These are phyloP conservation scores for Antennarius maculatus DNA, from an alignment of 2,797 vertebrate species.

Conservation along the genomic window DNA sequence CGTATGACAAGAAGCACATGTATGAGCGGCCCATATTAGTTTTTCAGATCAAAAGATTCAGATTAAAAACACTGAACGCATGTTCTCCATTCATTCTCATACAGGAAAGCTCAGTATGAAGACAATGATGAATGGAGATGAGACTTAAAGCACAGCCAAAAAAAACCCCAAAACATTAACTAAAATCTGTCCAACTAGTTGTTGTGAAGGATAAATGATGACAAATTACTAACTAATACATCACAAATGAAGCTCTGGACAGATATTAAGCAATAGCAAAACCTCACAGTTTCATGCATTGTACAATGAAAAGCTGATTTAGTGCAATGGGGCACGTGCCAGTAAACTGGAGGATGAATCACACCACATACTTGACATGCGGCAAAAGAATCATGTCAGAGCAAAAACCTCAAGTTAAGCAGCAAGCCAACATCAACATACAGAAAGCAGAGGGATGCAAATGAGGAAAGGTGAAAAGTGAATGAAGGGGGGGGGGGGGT, in stretches of 20 bases:
- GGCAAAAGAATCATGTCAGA: slow-evolving; percentile 36
- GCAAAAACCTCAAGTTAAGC: slow-evolving; percentile 36
- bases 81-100: slow-evolving; percentile 20
- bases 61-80: slow-evolving; percentile 25
- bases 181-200: not conserved
- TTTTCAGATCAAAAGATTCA: slow-evolving; percentile 10
- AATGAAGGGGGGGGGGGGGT: slow-evolving; percentile 20
- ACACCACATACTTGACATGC: slow-evolving; percentile 39
- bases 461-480: slow-evolving; percentile 1
- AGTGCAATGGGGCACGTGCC: slow-evolving; percentile 22
- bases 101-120: slow-evolving; percentile 11
- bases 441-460: slow-evolving; percentile 11
- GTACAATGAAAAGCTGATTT: slow-evolving; percentile 1
- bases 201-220: slow-evolving; percentile 6
- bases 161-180: not conserved
- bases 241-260: slow-evolving; percentile 2
- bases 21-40: slow-evolving; percentile 12
- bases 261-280: slow-evolving; percentile 5
- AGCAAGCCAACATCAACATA: slow-evolving; percentile 17
- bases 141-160: not conserved
- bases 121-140: not conserved
- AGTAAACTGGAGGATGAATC: slow-evolving; percentile 16
- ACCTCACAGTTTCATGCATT: not conserved
- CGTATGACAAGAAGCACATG: slow-evolving; percentile 34
- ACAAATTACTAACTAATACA: not conserved